phyloP scores from a whole-genome alignment of 2,113 vertebrate species.

The Campylorhamphus procurvoides region DNA sequence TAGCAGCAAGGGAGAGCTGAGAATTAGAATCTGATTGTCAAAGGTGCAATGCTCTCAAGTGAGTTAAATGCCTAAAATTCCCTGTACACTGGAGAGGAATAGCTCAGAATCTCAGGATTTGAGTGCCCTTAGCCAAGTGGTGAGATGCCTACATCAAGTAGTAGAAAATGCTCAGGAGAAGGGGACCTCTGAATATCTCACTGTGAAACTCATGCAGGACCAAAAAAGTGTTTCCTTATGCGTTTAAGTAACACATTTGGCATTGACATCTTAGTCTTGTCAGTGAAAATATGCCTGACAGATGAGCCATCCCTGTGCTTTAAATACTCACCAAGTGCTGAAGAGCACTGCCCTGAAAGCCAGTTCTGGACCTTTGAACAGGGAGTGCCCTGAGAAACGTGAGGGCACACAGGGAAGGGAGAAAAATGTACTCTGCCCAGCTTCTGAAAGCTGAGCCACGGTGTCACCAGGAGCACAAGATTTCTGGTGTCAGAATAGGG shows the following conservation, averaged over 20 bases:
- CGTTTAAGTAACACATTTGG: neutral
- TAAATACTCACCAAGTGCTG: neutral
- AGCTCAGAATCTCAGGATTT: neutral
- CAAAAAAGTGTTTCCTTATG: neutral
- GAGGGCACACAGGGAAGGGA: neutral
- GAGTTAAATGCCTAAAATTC: neutral
- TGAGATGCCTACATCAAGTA: neutral
- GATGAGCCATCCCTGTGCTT: neutral
- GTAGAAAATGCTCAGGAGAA: neutral
- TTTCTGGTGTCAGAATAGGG: neutral
- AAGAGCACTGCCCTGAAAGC: neutral
- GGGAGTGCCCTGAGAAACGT: neutral
- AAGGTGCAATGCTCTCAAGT: neutral
- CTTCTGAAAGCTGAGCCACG: neutral
- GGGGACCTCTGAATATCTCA: neutral
- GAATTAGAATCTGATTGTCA: neutral
- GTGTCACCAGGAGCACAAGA: neutral
- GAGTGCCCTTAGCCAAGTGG: neutral
- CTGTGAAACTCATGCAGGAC: neutral
- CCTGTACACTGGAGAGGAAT: neutral
- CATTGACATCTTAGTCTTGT: neutral
- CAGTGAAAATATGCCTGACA: neutral
- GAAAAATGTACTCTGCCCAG: neutral
- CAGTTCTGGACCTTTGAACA: neutral
- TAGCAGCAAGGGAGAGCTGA: neutral